These are phyloP conservation scores for Ascaphus truei DNA, from an alignment of 2,113 vertebrate species.

Conservation along the genomic window DNA sequence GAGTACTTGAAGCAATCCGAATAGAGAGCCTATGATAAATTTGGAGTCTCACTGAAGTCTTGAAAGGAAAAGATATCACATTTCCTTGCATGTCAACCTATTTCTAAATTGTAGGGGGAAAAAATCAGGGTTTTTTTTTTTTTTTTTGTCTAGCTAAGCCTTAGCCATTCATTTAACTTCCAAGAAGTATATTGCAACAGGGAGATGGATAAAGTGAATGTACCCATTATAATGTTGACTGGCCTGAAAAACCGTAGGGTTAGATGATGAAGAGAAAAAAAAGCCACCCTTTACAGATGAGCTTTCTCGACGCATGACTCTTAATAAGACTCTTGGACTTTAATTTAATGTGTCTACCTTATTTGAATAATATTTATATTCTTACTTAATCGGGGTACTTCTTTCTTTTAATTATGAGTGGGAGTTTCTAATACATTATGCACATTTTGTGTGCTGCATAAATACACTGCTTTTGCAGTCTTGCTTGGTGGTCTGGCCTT, in stretches of 20 bases:
- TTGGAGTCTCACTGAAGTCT: not conserved
- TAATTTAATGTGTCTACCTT: not conserved
- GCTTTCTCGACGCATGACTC: too few species aligned
- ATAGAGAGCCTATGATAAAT: not conserved
- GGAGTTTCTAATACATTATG: not conserved
- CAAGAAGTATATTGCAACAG: not conserved
- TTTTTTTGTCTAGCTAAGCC: not conserved
- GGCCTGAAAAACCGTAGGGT: not conserved
- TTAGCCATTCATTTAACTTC: too few species aligned
- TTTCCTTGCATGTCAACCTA: not conserved
- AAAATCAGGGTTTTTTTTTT: too few species aligned
- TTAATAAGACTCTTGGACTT: not conserved
- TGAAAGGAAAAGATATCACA: not conserved
- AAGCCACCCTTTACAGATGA: too few species aligned
- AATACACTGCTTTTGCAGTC: conserved; percentile 14
- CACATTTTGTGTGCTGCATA: conserved; percentile 3
- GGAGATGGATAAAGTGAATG: not conserved
- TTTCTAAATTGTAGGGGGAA: too few species aligned
- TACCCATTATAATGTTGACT: not conserved
- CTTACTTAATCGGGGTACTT: not conserved
- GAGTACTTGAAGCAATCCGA: not conserved
- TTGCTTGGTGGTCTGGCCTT: conserved; percentile 28
- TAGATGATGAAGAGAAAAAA: not conserved
- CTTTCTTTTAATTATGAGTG: not conserved
- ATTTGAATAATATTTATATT: not conserved